These are phyloP conservation scores for Morus bassanus DNA, from an alignment of 2,797 vertebrate genomes.

Conservation along the genomic window DNA sequence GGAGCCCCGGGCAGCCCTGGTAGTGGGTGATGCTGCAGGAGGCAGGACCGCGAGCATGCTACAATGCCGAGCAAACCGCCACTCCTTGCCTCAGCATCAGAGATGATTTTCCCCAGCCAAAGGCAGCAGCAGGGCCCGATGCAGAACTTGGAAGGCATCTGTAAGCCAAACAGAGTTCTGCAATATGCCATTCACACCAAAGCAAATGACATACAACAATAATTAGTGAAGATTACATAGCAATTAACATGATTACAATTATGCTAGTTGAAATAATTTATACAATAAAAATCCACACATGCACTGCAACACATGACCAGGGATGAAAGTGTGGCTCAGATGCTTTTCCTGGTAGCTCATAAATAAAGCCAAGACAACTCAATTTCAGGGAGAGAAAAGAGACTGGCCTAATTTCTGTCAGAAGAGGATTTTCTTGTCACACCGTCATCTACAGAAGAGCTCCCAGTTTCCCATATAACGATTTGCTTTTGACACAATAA, in stretches of 20 bases:
- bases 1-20: neutral
- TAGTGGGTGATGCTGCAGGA: neutral
- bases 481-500: neutral
- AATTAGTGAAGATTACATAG: slow-evolving; percentile 78
- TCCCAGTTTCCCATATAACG: neutral
- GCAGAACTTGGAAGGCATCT: slow-evolving; percentile 12
- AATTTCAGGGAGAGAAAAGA: neutral
- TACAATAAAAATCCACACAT: slow-evolving; percentile 71
- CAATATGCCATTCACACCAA: slow-evolving; percentile 66
- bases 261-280: slow-evolving; percentile 72
- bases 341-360: neutral
- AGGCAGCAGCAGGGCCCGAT: neutral
- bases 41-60: neutral
- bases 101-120: neutral
- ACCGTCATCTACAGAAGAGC: neutral
- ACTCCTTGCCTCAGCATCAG: neutral
- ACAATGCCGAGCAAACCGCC: neutral
- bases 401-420: slow-evolving; percentile 23
- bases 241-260: slow-evolving; percentile 79
- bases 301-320: slow-evolving; percentile 45
- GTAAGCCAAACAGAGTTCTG: slow-evolving; percentile 54
- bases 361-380: neutral
- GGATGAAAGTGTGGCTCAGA: neutral
- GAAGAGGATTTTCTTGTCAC: slow-evolving; percentile 18
- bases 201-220: slow-evolving; percentile 79